Percentiles rank a stretch among this genome's conserved stretches.
Conservation (phyloP, 2,888 invertebrate species). For the Euphydryas editha region DNA sequence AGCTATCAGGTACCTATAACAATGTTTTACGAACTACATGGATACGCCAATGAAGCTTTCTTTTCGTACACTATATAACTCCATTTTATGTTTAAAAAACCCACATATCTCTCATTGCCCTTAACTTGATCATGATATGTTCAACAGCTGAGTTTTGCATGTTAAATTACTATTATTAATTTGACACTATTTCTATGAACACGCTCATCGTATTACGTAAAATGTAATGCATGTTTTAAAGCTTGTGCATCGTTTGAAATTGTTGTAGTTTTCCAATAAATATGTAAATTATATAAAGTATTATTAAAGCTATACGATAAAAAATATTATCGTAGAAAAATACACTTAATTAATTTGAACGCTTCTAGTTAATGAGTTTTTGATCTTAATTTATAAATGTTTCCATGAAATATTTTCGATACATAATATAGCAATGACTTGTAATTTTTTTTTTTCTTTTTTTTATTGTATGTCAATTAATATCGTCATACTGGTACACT, state of each 20-base stretch:
- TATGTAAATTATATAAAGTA: no score
- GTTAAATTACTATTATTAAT: slow-evolving; percentile 47
- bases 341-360: slow-evolving; percentile 16
- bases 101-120: slow-evolving; percentile 2
- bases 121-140: slow-evolving; percentile 26
- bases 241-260: no score
- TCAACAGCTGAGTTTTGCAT: slow-evolving; percentile 26
- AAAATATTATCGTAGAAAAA: no score
- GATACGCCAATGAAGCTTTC: no score
- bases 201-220: slow-evolving; percentile 31
- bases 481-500: slow-evolving; percentile 4
- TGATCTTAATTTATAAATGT: not conserved
- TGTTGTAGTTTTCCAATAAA: no score
- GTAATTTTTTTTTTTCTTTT: slow-evolving; percentile 8
- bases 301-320: no score
- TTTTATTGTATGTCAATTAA: slow-evolving; percentile 8
- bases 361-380: slow-evolving; percentile 12
- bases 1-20: no score
- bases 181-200: slow-evolving; percentile 50
- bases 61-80: not conserved
- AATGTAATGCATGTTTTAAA: slow-evolving; percentile 32
- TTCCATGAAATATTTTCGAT: slow-evolving; percentile 7
- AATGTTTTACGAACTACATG: no score
- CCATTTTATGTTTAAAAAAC: not conserved
- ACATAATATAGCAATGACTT: not conserved